phyloP scores from a whole-genome alignment of 1,140 invertebrate species.

The Brachionus plicatilis region DNA sequence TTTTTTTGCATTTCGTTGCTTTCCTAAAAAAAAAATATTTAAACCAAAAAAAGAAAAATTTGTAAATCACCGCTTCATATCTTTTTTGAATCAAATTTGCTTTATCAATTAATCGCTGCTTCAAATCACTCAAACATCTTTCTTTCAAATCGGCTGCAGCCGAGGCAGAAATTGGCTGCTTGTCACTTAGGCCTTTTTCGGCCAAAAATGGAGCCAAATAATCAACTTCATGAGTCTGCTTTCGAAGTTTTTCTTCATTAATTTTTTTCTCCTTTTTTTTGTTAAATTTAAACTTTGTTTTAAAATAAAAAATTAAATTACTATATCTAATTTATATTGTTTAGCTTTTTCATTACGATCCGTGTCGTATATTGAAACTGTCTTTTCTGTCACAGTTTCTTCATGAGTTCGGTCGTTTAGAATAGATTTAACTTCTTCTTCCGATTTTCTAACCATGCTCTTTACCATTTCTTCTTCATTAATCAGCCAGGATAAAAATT shows the following conservation, averaged over 20 bases:
- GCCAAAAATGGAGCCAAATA: slow-evolving; percentile 56
- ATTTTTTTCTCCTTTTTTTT: slow-evolving; percentile 48
- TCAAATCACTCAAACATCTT: slow-evolving; percentile 53
- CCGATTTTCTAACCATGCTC: slow-evolving; percentile 49
- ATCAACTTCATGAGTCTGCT: slow-evolving; percentile 55
- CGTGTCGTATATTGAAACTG: slow-evolving; percentile 56
- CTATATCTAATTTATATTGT: slow-evolving; percentile 53
- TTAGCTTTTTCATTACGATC: slow-evolving; percentile 56
- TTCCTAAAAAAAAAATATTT: slow-evolving; percentile 45
- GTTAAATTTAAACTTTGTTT: too few relatives aligned
- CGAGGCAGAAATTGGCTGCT: slow-evolving; percentile 47
- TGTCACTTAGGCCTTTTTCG: slow-evolving; percentile 45
- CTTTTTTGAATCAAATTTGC: slow-evolving; percentile 56
- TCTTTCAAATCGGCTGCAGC: slow-evolving; percentile 52
- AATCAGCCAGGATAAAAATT: slow-evolving; percentile 49
- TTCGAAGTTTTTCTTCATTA: slow-evolving; percentile 52
- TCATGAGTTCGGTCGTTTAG: slow-evolving; percentile 47
- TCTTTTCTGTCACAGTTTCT: slow-evolving; percentile 49
- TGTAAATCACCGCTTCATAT: slow-evolving; percentile 53
- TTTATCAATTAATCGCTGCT: slow-evolving; percentile 55
- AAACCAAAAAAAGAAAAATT: not conserved
- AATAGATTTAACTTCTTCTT: slow-evolving; percentile 50
- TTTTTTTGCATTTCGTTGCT: slow-evolving; percentile 54
- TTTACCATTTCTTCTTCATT: slow-evolving; percentile 49
- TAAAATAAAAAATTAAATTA: slow-evolving; percentile 28